A percentile compares a stretch with the other conserved stretches of the same genome.
Conservation (phyloP, 1,140 invertebrate species). For the Drosophila micromelanica region DNA sequence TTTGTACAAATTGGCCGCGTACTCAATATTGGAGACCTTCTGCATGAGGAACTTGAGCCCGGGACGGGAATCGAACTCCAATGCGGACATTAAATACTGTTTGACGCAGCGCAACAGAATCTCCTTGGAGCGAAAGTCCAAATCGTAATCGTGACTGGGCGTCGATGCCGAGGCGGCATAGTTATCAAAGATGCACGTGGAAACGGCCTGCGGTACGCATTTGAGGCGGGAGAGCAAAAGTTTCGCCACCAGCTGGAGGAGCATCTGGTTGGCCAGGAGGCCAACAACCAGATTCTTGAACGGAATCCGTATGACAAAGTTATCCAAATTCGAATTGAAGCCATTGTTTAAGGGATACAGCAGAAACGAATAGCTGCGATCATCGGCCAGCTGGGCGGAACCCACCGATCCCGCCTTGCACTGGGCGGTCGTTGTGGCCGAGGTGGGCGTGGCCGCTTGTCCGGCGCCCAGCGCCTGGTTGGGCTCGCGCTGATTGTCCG, state of each 20-base stretch:
- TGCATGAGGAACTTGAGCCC: constrained; percentile 96
- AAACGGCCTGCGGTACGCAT: constrained; percentile 78
- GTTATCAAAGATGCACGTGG: constrained; percentile 84
- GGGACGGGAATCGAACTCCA: constrained; percentile 94
- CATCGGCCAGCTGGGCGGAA: constrained; percentile 86
- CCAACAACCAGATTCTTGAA: constrained; percentile 94
- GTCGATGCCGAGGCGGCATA: constrained; percentile 84
- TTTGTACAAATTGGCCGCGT: constrained; percentile 95
- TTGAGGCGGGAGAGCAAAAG: constrained; percentile 90
- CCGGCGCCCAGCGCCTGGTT: constrained; percentile 13
- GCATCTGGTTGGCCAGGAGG: constrained; percentile 94
- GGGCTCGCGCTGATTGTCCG: constrained; percentile 85
- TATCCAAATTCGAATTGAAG: constrained; percentile 90
- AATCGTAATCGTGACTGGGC: constrained; percentile 86
- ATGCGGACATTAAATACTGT: constrained; percentile 91
- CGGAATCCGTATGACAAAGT: constrained; percentile 92
- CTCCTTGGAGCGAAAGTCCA: constrained; percentile 84
- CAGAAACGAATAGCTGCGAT: constrained; percentile 95
- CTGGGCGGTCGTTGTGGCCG: constrained; percentile 13
- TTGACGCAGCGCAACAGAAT: constrained; percentile 91
- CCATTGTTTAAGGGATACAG: constrained; percentile 92
- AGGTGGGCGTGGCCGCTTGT: constrained; percentile 27
- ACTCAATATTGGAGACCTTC: constrained; percentile 94
- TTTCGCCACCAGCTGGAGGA: constrained; percentile 95
- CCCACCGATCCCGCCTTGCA: constrained; percentile 8